Base-by-base conservation (phyloP, 2,888 invertebrate genomes). In the Schrankia costaestrigalis region DNA sequence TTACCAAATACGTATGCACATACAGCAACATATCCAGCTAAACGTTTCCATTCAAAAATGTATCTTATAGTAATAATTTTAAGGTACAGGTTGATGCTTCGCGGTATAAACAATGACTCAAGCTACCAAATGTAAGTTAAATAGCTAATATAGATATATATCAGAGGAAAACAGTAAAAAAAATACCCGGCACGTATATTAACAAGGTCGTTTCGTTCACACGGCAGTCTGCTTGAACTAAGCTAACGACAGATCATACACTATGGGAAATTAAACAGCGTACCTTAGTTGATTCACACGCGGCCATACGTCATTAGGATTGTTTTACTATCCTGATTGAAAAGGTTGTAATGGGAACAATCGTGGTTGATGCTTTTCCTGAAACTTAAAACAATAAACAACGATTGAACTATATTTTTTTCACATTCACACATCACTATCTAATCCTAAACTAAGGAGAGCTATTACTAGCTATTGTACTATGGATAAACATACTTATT, bases 161-260 rank as follows among this genome's bases (percentile, higher is more conserved):
- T 47, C 52, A 55, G 33, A 44, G 56, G 61, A 58, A 70, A 70
- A 68, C 57, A 54, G 44, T 42, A 41, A 42, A 46, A 57, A 62
- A 54, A 55, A 56, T 49, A 46, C 56, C 55, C 56, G 46, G 58
- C 57, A 52, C 48, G 56, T 59, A 65, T 63, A 54, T 45, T 52
- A 61, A 60, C 82, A 83, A 83, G 83, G 83, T 71, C 79, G 72
- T 41, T 39, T 43, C 68, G 72, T 81, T 85, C 84, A 62, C 84
- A 85, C 84, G 84, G 64, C 56, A 38, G 36, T 40, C 26, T 21
- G 26, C 14, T 14, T 39, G 8, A 41, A 39, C 34, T 46, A 41
- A 48, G 42, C 41, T 14, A 31, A 31, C 35, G 35, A 32, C 41
- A 47, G 47, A 51, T 50, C 41, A 48, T 47, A 56, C 43, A 31